Conservation (phyloP, 2,888 invertebrate species). For the Meghimatium bilineatum region DNA sequence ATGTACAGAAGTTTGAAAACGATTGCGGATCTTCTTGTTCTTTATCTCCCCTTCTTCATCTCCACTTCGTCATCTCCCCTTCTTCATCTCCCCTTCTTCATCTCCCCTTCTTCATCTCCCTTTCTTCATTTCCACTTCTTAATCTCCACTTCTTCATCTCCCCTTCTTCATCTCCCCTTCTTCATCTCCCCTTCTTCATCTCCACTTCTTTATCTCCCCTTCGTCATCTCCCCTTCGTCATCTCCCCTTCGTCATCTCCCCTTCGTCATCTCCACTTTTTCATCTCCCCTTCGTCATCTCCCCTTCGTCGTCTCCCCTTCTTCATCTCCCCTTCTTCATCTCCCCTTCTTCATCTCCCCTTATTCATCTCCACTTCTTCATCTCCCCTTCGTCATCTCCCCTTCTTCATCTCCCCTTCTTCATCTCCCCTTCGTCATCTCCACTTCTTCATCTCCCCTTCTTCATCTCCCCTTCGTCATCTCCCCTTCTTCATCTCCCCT, state of each 20-base stretch:
- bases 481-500: neutral
- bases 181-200: neutral
- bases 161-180: neutral
- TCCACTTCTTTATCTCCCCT: neutral
- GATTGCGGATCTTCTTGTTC: conserved; percentile 43
- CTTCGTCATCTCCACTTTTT: neutral
- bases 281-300: neutral
- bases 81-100: neutral
- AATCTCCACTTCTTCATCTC: neutral
- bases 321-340: neutral
- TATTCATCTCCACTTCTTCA: neutral
- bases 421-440: neutral
- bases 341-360: neutral
- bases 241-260: neutral
- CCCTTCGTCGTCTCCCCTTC: neutral
- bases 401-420: neutral
- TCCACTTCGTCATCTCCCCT: conserved; percentile 44
- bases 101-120: too few species aligned
- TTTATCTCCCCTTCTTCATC: too few species aligned
- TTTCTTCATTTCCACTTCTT: too few species aligned
- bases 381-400: neutral
- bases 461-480: neutral
- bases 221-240: neutral
- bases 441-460: neutral
- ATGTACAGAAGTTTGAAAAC: too few species aligned